Evolutionary conservation across 30 jellyfish, hydroid and myxozoan species (phyloP), one percentile per base, ranked within the genome.

Genomic region (Aurelia sp.): DNA sequence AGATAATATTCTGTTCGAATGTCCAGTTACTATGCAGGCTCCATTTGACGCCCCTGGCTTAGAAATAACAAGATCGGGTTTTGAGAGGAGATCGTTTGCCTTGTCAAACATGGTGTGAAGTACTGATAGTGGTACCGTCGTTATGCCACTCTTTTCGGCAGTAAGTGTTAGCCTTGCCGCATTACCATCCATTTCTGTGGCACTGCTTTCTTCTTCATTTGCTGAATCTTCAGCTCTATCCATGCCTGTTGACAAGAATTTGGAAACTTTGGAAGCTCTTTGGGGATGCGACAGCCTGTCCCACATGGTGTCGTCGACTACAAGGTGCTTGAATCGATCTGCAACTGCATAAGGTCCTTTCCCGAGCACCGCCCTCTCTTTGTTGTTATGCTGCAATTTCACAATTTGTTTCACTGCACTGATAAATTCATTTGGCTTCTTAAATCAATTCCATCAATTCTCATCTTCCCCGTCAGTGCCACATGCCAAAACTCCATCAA

Each of bases 381-480:
- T 59, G 13, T 66, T 66, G 76, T 30, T 66, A 6, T 21, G 53
- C 18, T 66, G 76, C 50, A 66, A 17, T n/a, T 15, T 18, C 17
- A 66, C 20, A 21, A 66, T 20, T 21, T 66, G 13, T 30, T 66
- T 66, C 16, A 66, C 50, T 5, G 23, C 76, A 66, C 44, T 66
- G 19, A 66, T 33, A 33, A 66, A 66, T 30, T 71, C 82, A 71
- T 50, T 18, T 35, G 65, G 82, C 15, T 40, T 50, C 37, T 50
- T 13, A n/a, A n/a, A n/a, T n/a, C n/a, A n/a, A n/a, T n/a, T n/a
- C 81, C 63, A 17, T 70, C 57, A 51, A 70, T 35, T 23, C n/a
- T 59, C 76, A 11, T 66, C 27, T 41, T 70, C 81, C 57, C 81
- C 81, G 33, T 70, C 81, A 5, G 81, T 70, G 20, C 81, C 81